Conservation (phyloP, 2,113 vertebrate genomes). For the Abramis brama region DNA sequence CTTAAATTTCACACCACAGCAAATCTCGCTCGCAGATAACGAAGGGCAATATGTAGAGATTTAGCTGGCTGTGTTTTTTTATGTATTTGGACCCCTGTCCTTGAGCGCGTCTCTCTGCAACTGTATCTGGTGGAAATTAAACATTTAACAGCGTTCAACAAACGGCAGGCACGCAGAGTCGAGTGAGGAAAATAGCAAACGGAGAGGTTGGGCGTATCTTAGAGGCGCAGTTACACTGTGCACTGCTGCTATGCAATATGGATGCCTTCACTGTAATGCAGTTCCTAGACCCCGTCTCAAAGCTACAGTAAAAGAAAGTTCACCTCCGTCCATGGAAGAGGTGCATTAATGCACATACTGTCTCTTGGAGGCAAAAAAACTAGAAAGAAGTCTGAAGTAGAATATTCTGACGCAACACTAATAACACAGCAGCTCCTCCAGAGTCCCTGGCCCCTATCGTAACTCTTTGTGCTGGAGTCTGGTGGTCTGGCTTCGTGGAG, state of each 20-base stretch:
- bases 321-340: conserved; percentile 42
- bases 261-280: conserved; percentile 50
- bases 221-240: conserved; percentile 50
- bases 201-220: conserved; percentile 38
- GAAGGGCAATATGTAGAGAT: conserved; percentile 38
- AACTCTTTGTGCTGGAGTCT: conserved; percentile 28
- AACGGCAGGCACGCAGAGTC: conserved; percentile 29
- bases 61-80: conserved; percentile 44
- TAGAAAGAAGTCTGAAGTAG: conserved; percentile 24
- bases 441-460: conserved; percentile 27
- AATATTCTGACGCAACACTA: conserved; percentile 55
- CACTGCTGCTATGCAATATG: conserved; percentile 49
- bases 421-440: conserved; percentile 41
- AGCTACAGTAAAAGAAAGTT: conserved; percentile 42
- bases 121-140: conserved; percentile 54
- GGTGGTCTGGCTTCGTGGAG: conserved; percentile 46
- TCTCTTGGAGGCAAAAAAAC: conserved; percentile 39
- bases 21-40: conserved; percentile 18
- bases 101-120: conserved; percentile 51
- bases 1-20: conserved; percentile 44
- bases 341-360: conserved; percentile 48
- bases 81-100: conserved; percentile 53
- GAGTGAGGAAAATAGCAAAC: conserved; percentile 51
- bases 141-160: conserved; percentile 55
- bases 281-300: conserved; percentile 44